phyloP scores from a whole-genome alignment of 2,113 vertebrate genomes.

The Callospermophilus lateralis region DNA sequence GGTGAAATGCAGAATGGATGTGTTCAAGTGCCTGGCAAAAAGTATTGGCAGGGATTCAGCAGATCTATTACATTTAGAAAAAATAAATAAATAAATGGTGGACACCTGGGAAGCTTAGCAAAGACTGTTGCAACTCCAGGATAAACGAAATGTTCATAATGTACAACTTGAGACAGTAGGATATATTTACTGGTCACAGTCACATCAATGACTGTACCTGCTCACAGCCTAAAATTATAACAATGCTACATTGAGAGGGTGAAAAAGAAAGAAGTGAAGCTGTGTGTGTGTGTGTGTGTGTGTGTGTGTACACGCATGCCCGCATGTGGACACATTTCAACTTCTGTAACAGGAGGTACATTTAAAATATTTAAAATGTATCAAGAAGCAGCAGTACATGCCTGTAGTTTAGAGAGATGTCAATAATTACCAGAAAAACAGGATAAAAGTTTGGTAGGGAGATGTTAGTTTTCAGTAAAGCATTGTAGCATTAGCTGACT shows the following conservation, averaged over 20 bases:
- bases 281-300: too few relatives aligned
- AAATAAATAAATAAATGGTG: not conserved
- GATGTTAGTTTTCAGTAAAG: not conserved
- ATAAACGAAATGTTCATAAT: not conserved
- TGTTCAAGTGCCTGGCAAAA: not conserved
- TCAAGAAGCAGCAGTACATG: not conserved
- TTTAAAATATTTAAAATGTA: not conserved
- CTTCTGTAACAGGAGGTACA: not conserved
- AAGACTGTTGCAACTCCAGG: slow-evolving; percentile 2
- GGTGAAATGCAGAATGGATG: not conserved
- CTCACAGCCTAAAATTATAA: not conserved
- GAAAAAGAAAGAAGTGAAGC: not conserved
- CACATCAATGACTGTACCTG: not conserved
- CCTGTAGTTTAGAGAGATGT: not conserved
- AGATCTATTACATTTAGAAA: not conserved
- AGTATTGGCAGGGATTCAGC: not conserved
- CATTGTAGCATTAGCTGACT: not conserved
- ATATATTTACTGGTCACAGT: not conserved
- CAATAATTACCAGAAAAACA: not conserved
- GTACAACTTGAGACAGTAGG: not conserved
- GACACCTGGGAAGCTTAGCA: not conserved
- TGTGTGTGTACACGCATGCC: not conserved
- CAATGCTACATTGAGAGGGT: not conserved
- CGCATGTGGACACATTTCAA: not conserved
- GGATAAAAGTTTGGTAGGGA: not conserved